Conservation (phyloP, 30 jellyfish, hydroid and myxozoan genomes). For the Aurelia aurita complex sp. Pacific region DNA sequence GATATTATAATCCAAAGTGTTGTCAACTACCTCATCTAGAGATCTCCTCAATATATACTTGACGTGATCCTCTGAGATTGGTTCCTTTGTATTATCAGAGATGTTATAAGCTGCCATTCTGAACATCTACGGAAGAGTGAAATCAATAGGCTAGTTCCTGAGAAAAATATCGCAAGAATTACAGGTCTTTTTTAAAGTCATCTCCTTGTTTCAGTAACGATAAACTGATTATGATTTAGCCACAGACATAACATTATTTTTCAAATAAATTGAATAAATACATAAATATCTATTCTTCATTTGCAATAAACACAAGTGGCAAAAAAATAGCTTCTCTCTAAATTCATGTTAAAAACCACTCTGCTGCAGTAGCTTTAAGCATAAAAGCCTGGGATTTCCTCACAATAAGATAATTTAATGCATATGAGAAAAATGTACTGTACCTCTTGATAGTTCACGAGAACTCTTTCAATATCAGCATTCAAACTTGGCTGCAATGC, state of each 20-base stretch:
- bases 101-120: conserved; percentile 97
- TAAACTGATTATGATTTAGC: too few relatives aligned
- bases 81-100: conserved; percentile 86
- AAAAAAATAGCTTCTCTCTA: too few relatives aligned
- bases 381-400: neutral
- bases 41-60: conserved; percentile 92
- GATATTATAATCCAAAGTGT: neutral
- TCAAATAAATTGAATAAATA: too few relatives aligned
- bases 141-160: too few relatives aligned
- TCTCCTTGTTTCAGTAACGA: too few relatives aligned
- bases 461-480: conserved; percentile 87
- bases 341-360: too few relatives aligned
- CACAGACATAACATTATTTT: too few relatives aligned
- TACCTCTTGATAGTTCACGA: conserved; percentile 94
- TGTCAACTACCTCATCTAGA: conserved; percentile 79
- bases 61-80: conserved; percentile 91
- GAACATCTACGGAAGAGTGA: conserved; percentile 63
- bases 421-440: neutral
- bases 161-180: too few relatives aligned
- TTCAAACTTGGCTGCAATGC: conserved; percentile 94
- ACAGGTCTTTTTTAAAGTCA: too few relatives aligned
- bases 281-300: too few relatives aligned
- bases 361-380: too few relatives aligned
- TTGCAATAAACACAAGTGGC: too few relatives aligned
- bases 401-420: neutral